These are phyloP conservation scores for Spisula solida DNA, from an alignment of 2,888 invertebrate species.

Conservation along the genomic window DNA sequence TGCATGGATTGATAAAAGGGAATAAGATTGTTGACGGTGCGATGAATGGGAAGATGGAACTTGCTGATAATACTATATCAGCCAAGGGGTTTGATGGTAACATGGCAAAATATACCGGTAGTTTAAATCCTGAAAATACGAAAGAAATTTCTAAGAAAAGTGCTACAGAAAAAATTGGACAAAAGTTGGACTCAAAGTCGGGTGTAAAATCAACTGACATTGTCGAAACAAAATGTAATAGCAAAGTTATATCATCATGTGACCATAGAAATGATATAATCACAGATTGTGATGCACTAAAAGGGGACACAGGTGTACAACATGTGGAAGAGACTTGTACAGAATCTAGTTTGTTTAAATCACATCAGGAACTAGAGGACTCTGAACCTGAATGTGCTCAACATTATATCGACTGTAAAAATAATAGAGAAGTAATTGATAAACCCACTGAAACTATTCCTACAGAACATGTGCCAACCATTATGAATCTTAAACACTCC, in stretches of 20 bases:
- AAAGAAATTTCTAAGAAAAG: background rate
- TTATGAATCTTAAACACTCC: background rate
- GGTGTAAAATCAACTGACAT: background rate
- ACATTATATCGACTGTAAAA: slow-evolving; percentile 31
- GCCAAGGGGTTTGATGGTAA: background rate
- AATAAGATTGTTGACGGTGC: background rate
- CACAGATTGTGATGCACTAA: background rate
- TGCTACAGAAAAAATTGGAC: background rate
- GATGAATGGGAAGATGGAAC: background rate
- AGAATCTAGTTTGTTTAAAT: slow-evolving; percentile 45
- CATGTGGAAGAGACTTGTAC: slow-evolving; percentile 34
- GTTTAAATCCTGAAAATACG: background rate
- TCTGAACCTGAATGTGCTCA: slow-evolving; percentile 69
- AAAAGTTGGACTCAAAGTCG: background rate
- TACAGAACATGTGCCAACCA: background rate
- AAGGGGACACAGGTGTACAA: background rate
- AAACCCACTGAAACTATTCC: background rate
- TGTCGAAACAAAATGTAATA: background rate
- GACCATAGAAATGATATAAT: background rate
- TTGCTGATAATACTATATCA: background rate
- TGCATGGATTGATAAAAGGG: background rate
- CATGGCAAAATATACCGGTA: background rate
- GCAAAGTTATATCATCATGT: background rate
- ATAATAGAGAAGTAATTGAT: background rate
- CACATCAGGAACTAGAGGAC: slow-evolving; percentile 61